Percentiles rank a stretch among this genome's conserved stretches.
Conservation (phyloP, 1,140 invertebrate genomes). For the Tetramorium alpestre region DNA sequence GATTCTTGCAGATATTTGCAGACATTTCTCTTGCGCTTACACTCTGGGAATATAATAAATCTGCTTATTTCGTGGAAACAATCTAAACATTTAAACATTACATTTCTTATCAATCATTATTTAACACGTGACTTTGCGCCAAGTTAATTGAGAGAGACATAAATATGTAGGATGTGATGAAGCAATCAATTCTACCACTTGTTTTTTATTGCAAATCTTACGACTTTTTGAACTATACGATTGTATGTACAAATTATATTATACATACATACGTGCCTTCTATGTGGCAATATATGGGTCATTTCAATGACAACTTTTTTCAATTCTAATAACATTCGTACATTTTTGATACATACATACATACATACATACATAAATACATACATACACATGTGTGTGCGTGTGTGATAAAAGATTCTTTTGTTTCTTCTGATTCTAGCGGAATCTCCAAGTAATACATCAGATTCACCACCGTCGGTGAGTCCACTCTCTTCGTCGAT, state of each 20-base stretch:
- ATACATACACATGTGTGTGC: no score
- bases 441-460: constrained; percentile 89
- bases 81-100: not conserved
- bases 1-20: not conserved
- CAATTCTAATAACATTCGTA: not conserved
- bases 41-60: not conserved
- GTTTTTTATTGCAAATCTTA: no score
- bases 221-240: no score
- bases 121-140: not conserved
- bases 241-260: no score
- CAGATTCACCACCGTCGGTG: constrained; percentile 85
- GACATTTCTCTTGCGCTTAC: no score
- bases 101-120: not conserved
- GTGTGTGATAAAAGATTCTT: not conserved
- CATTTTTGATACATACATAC: no score
- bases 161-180: no score
- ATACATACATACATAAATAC: no score
- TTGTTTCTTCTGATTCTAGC: constrained; percentile 83
- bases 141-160: no score
- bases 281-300: no score
- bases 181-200: no score
- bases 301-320: not conserved
- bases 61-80: not conserved
- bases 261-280: no score
- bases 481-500: constrained; percentile 87